Evolutionary conservation across 2,113 vertebrate species (phyloP), one percentile per base, ranked within the genome.

Genomic region (Mormyrus lacerda): DNA sequence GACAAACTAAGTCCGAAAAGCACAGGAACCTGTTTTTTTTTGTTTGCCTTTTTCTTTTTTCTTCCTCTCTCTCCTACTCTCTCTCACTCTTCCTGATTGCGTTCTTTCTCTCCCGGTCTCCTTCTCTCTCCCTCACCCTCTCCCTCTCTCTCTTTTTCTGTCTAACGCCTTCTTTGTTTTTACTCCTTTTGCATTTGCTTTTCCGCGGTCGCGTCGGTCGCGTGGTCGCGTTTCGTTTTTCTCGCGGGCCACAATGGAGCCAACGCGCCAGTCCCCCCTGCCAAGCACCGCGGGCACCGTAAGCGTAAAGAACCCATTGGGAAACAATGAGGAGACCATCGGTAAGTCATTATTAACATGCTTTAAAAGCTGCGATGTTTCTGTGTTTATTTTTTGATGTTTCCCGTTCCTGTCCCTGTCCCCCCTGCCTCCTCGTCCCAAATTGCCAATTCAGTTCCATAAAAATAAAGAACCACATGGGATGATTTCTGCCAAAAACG

Each of bases 321-420:
- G 94, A 93, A 92, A 91, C 89, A 91, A 91, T 92, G 89, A 90
- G 86, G 92, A 93, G 89, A 61, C 91, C 83, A 89, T 91, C 39
- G 94, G 95, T 95, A 93, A 95, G 94, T 95, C 92, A 87, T 53
- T 85, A 48, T 90, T 91, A 89, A 88, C 85, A 88, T 87, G 90
- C 90, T 92, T 69, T 42, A 65, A 87, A 88, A 85, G 89, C 88
- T 87, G 85, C 88, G 31, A 48, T 76, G 89, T 51, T 90, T 79
- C 73, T 87, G 35, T 85, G 39, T 51, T 91, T 55, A 88, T 87
- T 5, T 69, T 87, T 88, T 90, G 73, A 89, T 88, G 87, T 91
- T 24, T 88, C 76, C 90, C 90, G 87, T 89, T 61, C 53, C 51
- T 47, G 73, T 79, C 17, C 13, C 85, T 1, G 88, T 65, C 90